Evolutionary conservation across 2,888 invertebrate genomes (phyloP).

Genomic region (Agonopterix alstromeriana): DNA sequence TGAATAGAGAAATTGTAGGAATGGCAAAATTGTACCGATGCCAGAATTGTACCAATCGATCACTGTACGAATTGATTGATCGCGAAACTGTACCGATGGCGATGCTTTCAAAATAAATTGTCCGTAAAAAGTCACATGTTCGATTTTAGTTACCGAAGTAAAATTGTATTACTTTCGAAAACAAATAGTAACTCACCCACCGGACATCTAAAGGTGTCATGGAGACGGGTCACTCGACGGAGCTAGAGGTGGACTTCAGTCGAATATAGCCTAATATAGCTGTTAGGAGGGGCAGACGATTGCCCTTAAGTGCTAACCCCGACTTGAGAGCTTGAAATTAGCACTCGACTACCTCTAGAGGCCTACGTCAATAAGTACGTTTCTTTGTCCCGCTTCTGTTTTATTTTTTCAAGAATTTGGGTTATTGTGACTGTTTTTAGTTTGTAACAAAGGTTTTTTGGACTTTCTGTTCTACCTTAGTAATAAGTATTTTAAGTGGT

Average conservation of each 20-base stretch:
- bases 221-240: conserved; percentile 49
- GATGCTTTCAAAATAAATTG: no score
- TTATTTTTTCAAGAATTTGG: neutral
- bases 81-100: no score
- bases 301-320: conserved; percentile 53
- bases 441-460: no score
- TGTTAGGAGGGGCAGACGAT: conserved; percentile 36
- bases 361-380: conserved; percentile 15
- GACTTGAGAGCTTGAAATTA: conserved; percentile 45
- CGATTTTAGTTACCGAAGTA: no score
- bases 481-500: no score
- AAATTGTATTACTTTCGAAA: neutral
- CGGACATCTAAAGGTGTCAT: conserved; percentile 65
- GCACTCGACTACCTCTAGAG: conserved; percentile 38
- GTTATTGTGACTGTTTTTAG: no score
- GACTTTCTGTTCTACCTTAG: no score
- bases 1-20: no score
- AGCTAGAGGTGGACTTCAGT: conserved; percentile 29
- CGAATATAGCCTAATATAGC: conserved; percentile 50
- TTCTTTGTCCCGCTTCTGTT: conserved; percentile 1
- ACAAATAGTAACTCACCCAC: conserved; percentile 27
- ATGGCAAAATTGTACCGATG: no score
- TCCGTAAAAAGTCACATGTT: no score
- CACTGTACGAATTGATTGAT: no score
- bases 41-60: no score